Percentiles rank a stretch among this genome's conserved stretches.
Conservation (phyloP, 2,113 vertebrate species). For the Crotalus viridis region DNA sequence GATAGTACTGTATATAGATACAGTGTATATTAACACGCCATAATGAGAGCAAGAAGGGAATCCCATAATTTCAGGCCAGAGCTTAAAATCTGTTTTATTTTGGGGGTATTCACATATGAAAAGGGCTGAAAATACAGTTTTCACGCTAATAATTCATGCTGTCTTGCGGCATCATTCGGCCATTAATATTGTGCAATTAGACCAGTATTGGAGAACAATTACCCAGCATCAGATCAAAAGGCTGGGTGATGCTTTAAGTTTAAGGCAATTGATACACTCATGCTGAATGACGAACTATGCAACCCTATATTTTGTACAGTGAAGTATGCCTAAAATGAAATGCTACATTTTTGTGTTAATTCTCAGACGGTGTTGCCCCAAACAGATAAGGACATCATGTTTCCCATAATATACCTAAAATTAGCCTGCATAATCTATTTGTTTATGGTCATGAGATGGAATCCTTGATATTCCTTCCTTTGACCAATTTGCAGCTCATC, state of each 20-base stretch:
- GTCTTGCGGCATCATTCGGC: neutral
- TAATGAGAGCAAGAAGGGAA: neutral
- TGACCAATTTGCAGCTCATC: neutral
- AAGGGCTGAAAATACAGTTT: neutral
- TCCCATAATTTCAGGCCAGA: neutral
- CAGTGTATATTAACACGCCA: neutral
- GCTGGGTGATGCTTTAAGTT: neutral
- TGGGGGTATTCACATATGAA: neutral
- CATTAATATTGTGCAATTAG: neutral
- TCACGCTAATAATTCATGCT: neutral
- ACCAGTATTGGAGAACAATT: neutral
- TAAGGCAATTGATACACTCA: neutral
- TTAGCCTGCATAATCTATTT: neutral
- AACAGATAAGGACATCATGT: neutral
- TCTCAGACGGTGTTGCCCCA: neutral
- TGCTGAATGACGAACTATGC: neutral
- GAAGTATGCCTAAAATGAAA: neutral
- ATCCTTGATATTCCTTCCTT: too few species aligned
- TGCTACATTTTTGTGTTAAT: neutral
- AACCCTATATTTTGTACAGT: neutral
- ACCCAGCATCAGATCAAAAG: neutral
- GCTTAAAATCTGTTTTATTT: neutral
- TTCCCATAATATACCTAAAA: neutral
- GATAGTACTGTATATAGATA: neutral
- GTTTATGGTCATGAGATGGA: neutral